phyloP scores from a whole-genome alignment of 1,140 invertebrate species.

The Bombus cullumanus region DNA sequence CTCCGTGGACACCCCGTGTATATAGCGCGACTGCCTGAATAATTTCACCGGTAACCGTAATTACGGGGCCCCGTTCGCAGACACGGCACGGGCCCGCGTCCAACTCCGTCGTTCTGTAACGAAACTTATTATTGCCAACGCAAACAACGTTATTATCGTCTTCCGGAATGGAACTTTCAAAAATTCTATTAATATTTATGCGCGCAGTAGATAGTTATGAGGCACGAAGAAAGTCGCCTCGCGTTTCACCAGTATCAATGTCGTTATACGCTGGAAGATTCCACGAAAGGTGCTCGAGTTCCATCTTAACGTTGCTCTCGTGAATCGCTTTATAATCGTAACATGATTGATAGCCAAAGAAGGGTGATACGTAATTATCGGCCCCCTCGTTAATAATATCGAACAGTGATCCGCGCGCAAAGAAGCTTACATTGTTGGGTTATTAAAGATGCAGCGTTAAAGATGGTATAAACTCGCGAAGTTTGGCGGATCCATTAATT shows the following conservation, averaged over 20 bases:
- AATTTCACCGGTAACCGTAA: slow-evolving; percentile 56
- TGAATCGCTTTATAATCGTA: neutral
- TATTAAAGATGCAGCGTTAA: slow-evolving; percentile 19
- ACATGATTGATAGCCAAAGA: neutral
- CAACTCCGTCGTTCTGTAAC: neutral
- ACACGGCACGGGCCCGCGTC: slow-evolving; percentile 18
- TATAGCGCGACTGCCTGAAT: slow-evolving; percentile 31
- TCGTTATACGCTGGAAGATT: neutral
- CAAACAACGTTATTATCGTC: slow-evolving; percentile 65
- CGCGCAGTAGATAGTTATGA: no score
- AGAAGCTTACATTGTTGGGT: neutral
- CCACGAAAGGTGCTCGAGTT: neutral
- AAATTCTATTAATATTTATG: slow-evolving; percentile 59
- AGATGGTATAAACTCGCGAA: neutral
- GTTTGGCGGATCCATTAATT: slow-evolving; percentile 33
- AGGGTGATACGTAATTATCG: slow-evolving; percentile 1
- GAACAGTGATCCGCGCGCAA: neutral
- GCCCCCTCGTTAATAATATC: slow-evolving; percentile 17
- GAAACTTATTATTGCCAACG: slow-evolving; percentile 62
- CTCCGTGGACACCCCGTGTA: slow-evolving; percentile 40
- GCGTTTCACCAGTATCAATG: neutral
- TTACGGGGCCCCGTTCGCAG: slow-evolving; percentile 57
- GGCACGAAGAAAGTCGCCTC: no score
- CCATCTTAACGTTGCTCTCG: neutral
- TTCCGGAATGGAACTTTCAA: slow-evolving; percentile 26